These are phyloP conservation scores for Arenaria interpres DNA, from an alignment of 2,113 vertebrate species.

Conservation along the genomic window DNA sequence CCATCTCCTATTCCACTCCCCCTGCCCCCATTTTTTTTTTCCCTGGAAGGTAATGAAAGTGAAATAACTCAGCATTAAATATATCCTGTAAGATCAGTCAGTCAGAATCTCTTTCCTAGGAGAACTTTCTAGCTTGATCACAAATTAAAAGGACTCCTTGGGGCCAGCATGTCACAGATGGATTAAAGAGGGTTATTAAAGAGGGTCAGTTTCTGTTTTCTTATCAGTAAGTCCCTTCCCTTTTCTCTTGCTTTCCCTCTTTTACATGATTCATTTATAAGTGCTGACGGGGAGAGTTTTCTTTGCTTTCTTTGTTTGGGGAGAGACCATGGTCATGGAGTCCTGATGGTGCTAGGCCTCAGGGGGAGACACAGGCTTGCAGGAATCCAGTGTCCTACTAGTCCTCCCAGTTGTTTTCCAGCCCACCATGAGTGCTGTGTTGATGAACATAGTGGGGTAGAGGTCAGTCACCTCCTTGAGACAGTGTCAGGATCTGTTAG, in stretches of 20 bases:
- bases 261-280: accelerated
- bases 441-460: neutral
- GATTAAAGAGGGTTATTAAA: neutral
- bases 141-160: neutral
- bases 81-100: neutral
- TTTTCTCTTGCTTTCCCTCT: neutral
- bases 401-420: neutral
- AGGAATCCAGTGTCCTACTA: neutral
- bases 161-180: neutral
- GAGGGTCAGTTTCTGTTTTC: neutral
- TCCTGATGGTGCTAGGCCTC: neutral
- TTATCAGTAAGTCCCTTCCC: neutral
- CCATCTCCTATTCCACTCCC: accelerated
- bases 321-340: neutral
- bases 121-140: neutral
- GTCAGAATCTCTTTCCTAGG: neutral
- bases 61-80: neutral
- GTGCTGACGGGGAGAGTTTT: neutral
- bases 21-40: accelerated
- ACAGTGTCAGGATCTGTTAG: neutral
- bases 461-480: neutral
- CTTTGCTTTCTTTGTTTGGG: neutral
- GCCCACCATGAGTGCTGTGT: accelerated
- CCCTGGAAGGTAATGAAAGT: neutral
- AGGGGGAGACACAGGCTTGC: neutral